phyloP scores from a whole-genome alignment of 2,888 invertebrate genomes.

The Aporophyla lueneburgensis region DNA sequence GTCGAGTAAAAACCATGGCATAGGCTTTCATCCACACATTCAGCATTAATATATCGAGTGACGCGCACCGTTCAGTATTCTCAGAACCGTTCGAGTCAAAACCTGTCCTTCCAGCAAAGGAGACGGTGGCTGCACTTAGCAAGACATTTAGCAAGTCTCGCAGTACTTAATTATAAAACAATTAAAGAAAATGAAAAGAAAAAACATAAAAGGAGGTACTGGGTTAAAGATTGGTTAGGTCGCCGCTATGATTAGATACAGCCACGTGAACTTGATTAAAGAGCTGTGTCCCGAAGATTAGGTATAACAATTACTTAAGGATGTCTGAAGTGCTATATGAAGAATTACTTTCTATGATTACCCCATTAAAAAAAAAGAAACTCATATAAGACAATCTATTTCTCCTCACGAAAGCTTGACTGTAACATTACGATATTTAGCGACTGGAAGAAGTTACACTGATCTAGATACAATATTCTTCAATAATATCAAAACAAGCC shows the following conservation, averaged over 20 bases:
- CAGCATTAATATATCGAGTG: neutral
- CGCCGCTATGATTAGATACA: neutral
- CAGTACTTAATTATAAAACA: too few species aligned
- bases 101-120: neutral
- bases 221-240: neutral
- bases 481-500: too few species aligned
- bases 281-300: neutral
- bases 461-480: too few species aligned
- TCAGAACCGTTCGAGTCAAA: neutral
- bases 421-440: too few species aligned
- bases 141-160: neutral
- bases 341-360: neutral
- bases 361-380: neutral
- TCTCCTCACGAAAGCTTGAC: too few species aligned
- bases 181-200: too few species aligned
- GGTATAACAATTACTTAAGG: neutral
- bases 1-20: neutral
- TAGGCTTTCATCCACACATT: neutral
- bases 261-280: slow-evolving; percentile 2
- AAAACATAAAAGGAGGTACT: neutral
- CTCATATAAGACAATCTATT: neutral
- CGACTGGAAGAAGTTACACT: too few species aligned
- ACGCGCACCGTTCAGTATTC: neutral
- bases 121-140: neutral
- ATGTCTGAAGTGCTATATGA: neutral